Evolutionary conservation across 2,113 vertebrate species (phyloP), one percentile per base, ranked within the genome.

Genomic region (Uria aalge): DNA sequence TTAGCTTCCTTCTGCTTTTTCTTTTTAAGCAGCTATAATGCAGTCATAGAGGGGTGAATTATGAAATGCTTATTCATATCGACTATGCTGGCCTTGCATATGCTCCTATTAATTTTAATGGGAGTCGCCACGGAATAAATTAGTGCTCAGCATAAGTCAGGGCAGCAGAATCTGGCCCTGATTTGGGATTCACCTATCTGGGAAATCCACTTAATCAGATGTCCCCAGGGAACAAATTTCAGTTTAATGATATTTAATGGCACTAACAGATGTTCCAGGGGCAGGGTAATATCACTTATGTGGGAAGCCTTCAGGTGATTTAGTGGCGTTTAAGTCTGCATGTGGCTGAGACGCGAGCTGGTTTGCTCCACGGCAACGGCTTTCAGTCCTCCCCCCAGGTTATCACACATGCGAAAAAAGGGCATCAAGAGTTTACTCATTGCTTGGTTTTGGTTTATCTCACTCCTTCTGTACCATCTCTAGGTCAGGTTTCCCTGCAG

Each of bases 261-360:
- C 76, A 79, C 77, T 82, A 79, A 41, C 96, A 97, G 96, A 76
- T 95, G 97, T 72, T 94, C 62, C 76, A 73, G 86, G 76, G 86
- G 86, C 73, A 72, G 9, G 71, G 96, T 69, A 75, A 22, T 45
- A 72, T 48, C 87, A 10, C 59, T 59, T 30, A 53, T 60, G 73
- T 6, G 24, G 81, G 63, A 88, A 86, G 86, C 36, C 79, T 91
- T 69, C 29, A 27, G 85, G 90, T 69, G 92, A 92, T 94, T 94
- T 64, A 87, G 47, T 36, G 52, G 15, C 56, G 50, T 40, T 82
- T 63, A 87, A 85, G 62, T 15, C 47, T 90, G 41, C 63, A 8
- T 18, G 40, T 50, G 45, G 68, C 86, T 72, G 47, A 52, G 26
- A 4, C 80, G 91, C 63, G 45, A 64, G 55, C 23, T 68, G n/a